phyloP scores from a whole-genome alignment of 1,140 invertebrate species.

The Zaprionus inermis region DNA sequence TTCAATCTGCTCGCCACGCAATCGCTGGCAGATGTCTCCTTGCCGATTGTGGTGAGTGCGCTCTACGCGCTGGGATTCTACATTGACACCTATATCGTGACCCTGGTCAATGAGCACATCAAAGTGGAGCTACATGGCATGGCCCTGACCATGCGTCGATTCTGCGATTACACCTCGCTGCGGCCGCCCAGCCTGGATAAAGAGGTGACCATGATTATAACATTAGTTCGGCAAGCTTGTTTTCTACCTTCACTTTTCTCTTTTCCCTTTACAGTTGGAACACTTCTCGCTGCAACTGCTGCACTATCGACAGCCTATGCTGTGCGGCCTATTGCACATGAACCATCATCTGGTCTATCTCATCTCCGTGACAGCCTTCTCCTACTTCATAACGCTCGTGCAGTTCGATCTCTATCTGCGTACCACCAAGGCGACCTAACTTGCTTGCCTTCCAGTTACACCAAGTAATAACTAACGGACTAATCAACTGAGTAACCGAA shows the following conservation, averaged over 20 bases:
- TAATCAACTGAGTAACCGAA: background rate
- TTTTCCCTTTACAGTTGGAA: conserved; percentile 52
- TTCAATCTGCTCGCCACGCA: conserved; percentile 71
- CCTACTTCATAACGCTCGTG: conserved; percentile 78
- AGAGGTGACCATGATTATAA: conserved; percentile 36
- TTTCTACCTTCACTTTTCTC: background rate
- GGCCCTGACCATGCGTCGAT: conserved; percentile 49
- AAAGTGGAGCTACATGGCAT: conserved; percentile 52
- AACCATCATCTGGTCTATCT: conserved; percentile 68
- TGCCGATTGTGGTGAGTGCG: conserved; percentile 51
- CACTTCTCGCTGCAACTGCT: conserved; percentile 63
- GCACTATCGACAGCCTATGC: conserved; percentile 40
- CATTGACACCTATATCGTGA: conserved; percentile 74
- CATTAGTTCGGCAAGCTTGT: background rate
- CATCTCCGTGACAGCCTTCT: conserved; percentile 68
- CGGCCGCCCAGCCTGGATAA: conserved; percentile 45
- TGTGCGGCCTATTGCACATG: conserved; percentile 69
- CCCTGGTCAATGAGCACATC: conserved; percentile 69
- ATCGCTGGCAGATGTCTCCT: conserved; percentile 43
- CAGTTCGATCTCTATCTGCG: conserved; percentile 74
- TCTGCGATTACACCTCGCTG: conserved; percentile 35
- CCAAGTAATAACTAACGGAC: background rate
- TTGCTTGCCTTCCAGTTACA: background rate
- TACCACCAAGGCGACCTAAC: conserved; percentile 15
- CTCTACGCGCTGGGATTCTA: conserved; percentile 70